A percentile compares a stretch with the other conserved stretches of the same genome.
phyloP scores from a whole-genome alignment of 2,797 vertebrate species.

The Busarellus nigricollis region DNA sequence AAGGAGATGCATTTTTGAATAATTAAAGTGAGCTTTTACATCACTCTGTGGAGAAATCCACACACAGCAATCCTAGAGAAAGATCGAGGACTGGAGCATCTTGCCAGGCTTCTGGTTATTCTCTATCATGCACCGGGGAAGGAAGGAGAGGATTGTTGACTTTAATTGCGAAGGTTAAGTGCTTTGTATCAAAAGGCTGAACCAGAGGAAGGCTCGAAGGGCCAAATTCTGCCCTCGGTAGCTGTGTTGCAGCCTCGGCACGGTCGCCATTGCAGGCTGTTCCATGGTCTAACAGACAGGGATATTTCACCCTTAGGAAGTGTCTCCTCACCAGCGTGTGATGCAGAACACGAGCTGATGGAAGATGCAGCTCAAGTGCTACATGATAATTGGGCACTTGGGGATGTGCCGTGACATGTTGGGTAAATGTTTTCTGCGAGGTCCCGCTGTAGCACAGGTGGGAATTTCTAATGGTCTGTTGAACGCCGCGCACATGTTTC shows the following conservation, averaged over 20 bases:
- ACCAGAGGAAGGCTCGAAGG: background rate
- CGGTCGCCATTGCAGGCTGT: background rate
- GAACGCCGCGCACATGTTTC: background rate
- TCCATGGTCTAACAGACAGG: background rate
- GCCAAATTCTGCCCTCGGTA: background rate
- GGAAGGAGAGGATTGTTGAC: background rate
- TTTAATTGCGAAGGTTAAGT: background rate
- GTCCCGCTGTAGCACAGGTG: background rate
- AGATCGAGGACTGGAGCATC: background rate
- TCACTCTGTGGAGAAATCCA: background rate
- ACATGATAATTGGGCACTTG: background rate
- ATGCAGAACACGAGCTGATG: background rate
- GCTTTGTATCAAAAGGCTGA: background rate
- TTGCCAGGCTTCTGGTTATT: background rate
- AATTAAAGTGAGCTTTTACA: background rate
- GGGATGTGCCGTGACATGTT: background rate
- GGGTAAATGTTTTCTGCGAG: background rate
- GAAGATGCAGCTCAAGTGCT: background rate
- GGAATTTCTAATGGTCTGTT: background rate
- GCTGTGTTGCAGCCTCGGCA: fast-evolving
- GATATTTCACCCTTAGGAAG: background rate
- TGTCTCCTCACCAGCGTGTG: background rate
- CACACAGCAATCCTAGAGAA: background rate
- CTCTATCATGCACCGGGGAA: background rate
- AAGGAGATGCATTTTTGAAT: background rate